A percentile compares a stretch with the other conserved stretches of the same genome.
Conservation (phyloP, 2,113 vertebrate genomes). For the Oxyura jamaicensis region DNA sequence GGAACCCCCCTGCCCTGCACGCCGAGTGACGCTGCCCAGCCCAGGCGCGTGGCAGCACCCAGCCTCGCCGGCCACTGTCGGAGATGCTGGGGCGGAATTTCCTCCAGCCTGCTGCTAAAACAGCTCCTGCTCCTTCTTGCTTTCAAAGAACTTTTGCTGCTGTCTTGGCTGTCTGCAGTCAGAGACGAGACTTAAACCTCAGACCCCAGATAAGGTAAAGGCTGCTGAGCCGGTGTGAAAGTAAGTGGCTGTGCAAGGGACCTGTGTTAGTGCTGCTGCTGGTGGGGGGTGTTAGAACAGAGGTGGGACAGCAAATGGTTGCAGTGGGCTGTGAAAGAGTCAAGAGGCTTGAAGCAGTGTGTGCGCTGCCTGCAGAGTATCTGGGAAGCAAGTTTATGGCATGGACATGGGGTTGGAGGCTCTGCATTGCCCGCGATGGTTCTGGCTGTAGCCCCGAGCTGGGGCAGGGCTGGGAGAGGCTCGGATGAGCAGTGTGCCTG, state of each 20-base stretch:
- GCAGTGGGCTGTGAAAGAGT: not conserved
- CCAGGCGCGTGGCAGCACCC: not conserved
- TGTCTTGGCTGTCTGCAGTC: not conserved
- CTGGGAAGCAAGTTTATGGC: not conserved
- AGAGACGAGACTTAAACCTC: not conserved
- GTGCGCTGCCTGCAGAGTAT: not conserved
- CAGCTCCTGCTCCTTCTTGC: not conserved
- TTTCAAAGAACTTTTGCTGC: not conserved
- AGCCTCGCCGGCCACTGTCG: not conserved
- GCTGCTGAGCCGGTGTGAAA: not conserved
- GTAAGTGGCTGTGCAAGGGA: not conserved
- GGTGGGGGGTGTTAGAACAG: not conserved
- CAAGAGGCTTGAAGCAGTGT: not conserved
- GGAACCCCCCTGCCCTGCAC: not conserved
- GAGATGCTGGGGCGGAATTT: not conserved
- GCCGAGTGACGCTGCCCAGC: not conserved
- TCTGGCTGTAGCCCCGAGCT: not conserved
- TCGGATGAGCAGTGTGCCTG: too few relatives aligned
- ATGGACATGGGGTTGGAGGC: not conserved
- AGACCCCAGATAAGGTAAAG: not conserved
- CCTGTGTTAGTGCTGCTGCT: not conserved
- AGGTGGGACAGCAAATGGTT: not conserved
- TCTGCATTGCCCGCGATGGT: not conserved
- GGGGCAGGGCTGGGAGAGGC: not conserved
- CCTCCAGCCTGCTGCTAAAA: not conserved